phyloP scores from a whole-genome alignment of 2,113 vertebrate genomes.

The Hylia prasina region DNA sequence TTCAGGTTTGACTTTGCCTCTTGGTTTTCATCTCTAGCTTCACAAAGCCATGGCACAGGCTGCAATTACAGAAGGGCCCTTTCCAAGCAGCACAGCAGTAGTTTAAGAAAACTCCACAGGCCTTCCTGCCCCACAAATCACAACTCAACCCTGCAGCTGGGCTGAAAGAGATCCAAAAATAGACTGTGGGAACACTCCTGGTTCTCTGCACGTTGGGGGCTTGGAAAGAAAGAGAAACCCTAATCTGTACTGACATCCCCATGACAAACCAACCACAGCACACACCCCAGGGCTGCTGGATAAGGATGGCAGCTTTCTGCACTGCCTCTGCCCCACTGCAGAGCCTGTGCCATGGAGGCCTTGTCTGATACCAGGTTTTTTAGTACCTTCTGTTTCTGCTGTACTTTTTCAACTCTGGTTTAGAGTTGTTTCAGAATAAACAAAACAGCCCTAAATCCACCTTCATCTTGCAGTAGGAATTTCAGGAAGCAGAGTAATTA shows the following conservation, averaged over 20 bases:
- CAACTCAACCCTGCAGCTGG: neutral
- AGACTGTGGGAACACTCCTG: neutral
- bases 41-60: neutral
- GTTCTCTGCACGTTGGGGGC: neutral
- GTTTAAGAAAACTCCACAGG: neutral
- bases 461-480: neutral
- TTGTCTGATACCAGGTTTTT: accelerated
- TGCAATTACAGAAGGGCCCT: conserved; percentile 8
- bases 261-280: neutral
- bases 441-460: neutral
- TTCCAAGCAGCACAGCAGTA: neutral
- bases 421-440: neutral
- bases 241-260: neutral
- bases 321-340: neutral
- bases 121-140: conserved; percentile 22
- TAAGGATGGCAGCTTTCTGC: neutral
- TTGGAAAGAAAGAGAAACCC: neutral
- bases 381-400: neutral
- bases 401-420: neutral
- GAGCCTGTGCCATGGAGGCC: neutral
- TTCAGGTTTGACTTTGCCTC: neutral
- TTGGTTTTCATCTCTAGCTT: neutral
- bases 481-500: neutral
- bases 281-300: neutral
- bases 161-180: neutral